A percentile compares a stretch with the other conserved stretches of the same genome.
Evolutionary conservation across 2,113 vertebrate species (phyloP).

Genomic region (Peromyscus leucopus): DNA sequence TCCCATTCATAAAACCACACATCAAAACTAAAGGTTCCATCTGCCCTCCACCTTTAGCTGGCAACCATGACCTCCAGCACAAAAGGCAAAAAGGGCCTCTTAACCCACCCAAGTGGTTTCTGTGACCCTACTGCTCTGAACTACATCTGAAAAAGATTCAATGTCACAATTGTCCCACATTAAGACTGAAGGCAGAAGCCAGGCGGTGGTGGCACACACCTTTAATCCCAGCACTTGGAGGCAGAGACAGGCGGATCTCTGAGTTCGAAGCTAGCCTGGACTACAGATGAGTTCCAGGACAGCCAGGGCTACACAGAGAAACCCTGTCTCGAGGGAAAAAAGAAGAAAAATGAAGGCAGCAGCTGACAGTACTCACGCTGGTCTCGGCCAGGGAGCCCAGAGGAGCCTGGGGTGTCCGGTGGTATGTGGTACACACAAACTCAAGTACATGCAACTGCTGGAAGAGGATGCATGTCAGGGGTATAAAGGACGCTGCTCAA

Average conservation of each 20-base stretch:
- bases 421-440: background rate
- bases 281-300: background rate
- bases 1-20: background rate
- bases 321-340: no score
- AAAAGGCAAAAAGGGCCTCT: background rate
- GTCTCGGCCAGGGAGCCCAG: background rate
- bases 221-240: background rate
- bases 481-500: background rate
- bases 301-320: background rate
- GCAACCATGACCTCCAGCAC: background rate
- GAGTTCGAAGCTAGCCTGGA: background rate
- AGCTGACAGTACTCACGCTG: no score
- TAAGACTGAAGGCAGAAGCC: background rate
- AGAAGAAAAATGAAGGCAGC: no score
- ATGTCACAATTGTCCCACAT: background rate
- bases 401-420: background rate
- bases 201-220: background rate
- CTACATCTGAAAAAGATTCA: background rate
- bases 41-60: background rate
- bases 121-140: background rate
- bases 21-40: background rate
- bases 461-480: accelerated
- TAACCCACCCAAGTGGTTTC: background rate
- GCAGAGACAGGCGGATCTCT: background rate
- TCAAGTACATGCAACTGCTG: accelerated